These are phyloP conservation scores for Alethe diademata DNA, from an alignment of 2,113 vertebrate genomes.

Conservation along the genomic window DNA sequence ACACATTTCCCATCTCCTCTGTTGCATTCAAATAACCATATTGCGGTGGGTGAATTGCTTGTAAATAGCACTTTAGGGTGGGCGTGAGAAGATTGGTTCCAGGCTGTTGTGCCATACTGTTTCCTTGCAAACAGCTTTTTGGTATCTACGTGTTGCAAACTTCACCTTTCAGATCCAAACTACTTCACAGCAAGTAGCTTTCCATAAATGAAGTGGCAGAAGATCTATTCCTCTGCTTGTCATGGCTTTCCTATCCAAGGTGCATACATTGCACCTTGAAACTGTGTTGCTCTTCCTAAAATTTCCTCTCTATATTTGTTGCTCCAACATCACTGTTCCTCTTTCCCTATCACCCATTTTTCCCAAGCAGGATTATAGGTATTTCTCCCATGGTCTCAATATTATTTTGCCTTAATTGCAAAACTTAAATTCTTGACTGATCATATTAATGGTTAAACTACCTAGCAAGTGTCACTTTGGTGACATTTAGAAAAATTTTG, in stretches of 20 bases:
- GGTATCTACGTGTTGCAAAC: background rate
- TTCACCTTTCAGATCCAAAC: conserved; percentile 19
- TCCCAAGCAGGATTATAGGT: background rate
- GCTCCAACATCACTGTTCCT: background rate
- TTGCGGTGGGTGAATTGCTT: conserved; percentile 71
- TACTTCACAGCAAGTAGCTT: conserved; percentile 6
- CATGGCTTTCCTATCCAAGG: background rate
- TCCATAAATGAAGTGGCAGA: background rate
- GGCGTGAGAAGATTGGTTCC: conserved; percentile 49
- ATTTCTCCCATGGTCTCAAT: background rate
- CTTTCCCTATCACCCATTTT: background rate
- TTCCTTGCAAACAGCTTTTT: conserved; percentile 59
- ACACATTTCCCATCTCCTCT: conserved; percentile 29
- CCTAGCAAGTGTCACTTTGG: background rate
- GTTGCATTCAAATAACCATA: conserved; percentile 60
- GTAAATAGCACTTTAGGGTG: conserved; percentile 63
- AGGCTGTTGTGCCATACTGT: conserved; percentile 44
- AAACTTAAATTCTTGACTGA: background rate
- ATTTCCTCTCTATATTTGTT: background rate
- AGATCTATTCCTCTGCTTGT: background rate
- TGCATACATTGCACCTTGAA: background rate
- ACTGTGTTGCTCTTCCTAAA: background rate
- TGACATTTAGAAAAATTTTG: background rate
- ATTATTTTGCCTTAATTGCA: background rate
- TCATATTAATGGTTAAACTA: background rate